Evolutionary conservation across 1,140 invertebrate genomes (phyloP), one percentile per base, ranked within the genome.

Genomic region (Nixonia krombeini): DNA sequence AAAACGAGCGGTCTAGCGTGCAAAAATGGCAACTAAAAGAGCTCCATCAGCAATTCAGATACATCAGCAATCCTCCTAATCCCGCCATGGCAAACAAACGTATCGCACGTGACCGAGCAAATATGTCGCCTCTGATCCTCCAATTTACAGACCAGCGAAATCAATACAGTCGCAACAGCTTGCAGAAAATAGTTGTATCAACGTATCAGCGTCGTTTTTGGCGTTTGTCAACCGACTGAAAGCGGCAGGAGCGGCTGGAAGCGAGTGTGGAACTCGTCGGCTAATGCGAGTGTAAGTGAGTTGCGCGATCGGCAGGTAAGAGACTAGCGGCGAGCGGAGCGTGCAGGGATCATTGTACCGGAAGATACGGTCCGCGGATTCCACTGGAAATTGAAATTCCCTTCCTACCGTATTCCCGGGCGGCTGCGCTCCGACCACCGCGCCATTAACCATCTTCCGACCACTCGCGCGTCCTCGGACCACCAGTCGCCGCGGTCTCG

Each of bases 321-420:
- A 15, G 26, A 50, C 50, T 47, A 29, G 47, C 25, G 40, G 56
- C 40, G 69, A 65, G 26, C 57, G 41, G 59, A 61, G 65, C 56
- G 53, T 47, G 61, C 47, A 73, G 51, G 75, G 78, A 79, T 79
- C 78, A 72, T 74, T 76, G 78, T 74, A 84, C 80, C 80, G 80
- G 82, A 84, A 82, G 80, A 67, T 70, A 82, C 79, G 80, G 65
- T 82, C 74, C 74, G 72, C 52, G 62, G 70, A 71, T 77, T 76
- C 65, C 72, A 62, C 62, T 80, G 70, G 72, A 78, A 82, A 81
- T 81, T 80, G 76, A 80, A 82, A 81, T 81, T 76, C 72, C 65
- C 68, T 69, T 65, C 70, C 58, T 68, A 26, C 49, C n/a, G 15
- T 52, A 50, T 42, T 44, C 56, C 21, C 58, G 51, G 53, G 55